phyloP scores from a whole-genome alignment of 1,140 invertebrate genomes.

The Drosophila willistoni region DNA sequence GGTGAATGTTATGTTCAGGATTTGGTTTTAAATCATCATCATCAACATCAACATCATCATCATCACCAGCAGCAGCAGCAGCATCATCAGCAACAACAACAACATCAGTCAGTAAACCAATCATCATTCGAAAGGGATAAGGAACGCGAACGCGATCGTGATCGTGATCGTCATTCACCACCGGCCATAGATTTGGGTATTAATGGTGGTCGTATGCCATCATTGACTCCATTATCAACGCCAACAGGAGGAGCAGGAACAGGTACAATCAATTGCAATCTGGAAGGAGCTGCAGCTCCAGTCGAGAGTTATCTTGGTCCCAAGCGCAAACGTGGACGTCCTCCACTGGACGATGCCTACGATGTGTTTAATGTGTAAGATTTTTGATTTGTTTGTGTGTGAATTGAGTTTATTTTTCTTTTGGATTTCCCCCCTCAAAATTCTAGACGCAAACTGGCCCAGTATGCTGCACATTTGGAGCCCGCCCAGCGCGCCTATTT shows the following conservation, averaged over 20 bases:
- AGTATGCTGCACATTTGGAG: slow-evolving; percentile 69
- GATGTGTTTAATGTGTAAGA: slow-evolving; percentile 82
- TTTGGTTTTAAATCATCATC: slow-evolving; percentile 53
- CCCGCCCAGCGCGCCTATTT: slow-evolving; percentile 71
- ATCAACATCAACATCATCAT: slow-evolving; percentile 29
- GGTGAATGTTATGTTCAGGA: slow-evolving; percentile 64
- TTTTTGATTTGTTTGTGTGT: neutral
- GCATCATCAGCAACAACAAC: neutral
- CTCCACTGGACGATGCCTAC: slow-evolving; percentile 86
- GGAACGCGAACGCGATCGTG: slow-evolving; percentile 18
- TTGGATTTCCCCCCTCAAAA: too few relatives aligned
- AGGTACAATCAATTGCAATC: neutral
- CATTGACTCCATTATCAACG: slow-evolving; percentile 49
- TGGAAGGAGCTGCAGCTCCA: slow-evolving; percentile 44
- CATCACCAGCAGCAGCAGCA: slow-evolving; percentile 22
- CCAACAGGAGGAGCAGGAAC: slow-evolving; percentile 20
- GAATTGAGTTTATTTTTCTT: neutral
- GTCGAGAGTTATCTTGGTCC: slow-evolving; percentile 70
- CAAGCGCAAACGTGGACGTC: slow-evolving; percentile 85
- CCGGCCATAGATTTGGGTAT: slow-evolving; percentile 43
- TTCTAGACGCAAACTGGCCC: slow-evolving; percentile 68
- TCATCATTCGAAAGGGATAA: slow-evolving; percentile 13
- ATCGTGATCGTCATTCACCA: slow-evolving; percentile 42
- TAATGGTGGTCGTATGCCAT: slow-evolving; percentile 53
- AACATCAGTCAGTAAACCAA: slow-evolving; percentile 25